Evolutionary conservation across 2,113 vertebrate species (phyloP), one percentile per base, ranked within the genome.

Genomic region (Carassius auratus): DNA sequence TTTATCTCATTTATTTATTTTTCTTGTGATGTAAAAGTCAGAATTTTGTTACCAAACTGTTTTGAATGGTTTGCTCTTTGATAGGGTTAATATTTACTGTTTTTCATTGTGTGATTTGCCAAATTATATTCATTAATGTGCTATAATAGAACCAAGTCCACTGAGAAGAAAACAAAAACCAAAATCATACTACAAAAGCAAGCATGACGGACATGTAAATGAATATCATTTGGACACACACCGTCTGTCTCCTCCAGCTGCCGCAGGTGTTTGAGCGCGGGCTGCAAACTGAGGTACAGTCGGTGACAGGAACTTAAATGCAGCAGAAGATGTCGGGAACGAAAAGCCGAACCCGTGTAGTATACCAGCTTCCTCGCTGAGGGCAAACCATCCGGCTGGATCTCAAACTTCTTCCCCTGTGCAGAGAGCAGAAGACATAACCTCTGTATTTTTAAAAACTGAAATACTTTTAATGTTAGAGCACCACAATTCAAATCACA

Each of bases 381-480:
- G 0, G 96, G 96, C 89, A 96, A 93, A 79, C 97, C 96, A 48
- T 97, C 96, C 13, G 95, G 97, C 89, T 96, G 95, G 92, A 98
- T 97, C 94, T 97, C 96, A 68, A 98, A 96, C 90, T 95, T 97
- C 87, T 97, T 96, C 4, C 97, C 96, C 97, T 98, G 91, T 52
- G 85, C 66, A 26, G 14, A 66, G 36, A 85, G 50, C 81, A 68
- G 9, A 77, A n/a, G n/a, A n/a, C n/a, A n/a, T n/a, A n/a, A n/a
- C n/a, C n/a, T n/a, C n/a, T n/a, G n/a, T 10, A 48, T 48, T 48
- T 48, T 0, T 12, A 12, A 48, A 48, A 48, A 48, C 0, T 48
- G 0, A 30, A 30, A 30, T 30, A 48, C 45, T 36, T 68, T 68
- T 69, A 69, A 36, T 19, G 33, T 69, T 17, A 69, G 8, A 38